Evolutionary conservation across 2,888 invertebrate species (phyloP).

Genomic region (Rapana venosa): DNA sequence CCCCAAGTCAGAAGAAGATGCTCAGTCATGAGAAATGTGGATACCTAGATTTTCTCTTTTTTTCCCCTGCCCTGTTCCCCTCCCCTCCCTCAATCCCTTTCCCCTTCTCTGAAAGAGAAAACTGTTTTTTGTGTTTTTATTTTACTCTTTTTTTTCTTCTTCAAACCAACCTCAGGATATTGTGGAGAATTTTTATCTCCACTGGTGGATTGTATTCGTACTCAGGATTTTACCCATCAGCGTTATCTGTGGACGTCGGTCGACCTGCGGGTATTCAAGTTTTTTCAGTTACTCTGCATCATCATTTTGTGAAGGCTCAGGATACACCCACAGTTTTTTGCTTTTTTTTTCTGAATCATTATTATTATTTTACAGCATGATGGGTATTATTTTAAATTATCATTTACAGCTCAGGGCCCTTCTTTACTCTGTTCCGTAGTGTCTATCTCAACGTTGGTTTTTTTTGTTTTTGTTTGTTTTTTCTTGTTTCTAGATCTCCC

Average conservation of each 20-base stretch:
- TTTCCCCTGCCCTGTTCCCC: not conserved
- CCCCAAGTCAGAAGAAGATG: slow-evolving; percentile 68
- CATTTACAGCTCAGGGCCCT: slow-evolving; percentile 18
- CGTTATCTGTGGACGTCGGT: not conserved
- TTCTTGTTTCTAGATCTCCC: not conserved
- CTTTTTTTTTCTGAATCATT: not conserved
- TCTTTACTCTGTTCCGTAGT: not conserved
- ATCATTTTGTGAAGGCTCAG: slow-evolving; percentile 26
- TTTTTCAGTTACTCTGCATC: not conserved
- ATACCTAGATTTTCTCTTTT: not conserved
- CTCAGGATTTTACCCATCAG: slow-evolving; percentile 32
- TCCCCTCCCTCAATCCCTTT: not conserved
- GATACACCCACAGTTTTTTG: not conserved
- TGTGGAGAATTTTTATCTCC: slow-evolving; percentile 18
- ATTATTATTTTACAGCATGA: not conserved
- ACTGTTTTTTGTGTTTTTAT: not conserved
- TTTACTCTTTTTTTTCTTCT: not conserved
- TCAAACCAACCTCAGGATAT: slow-evolving; percentile 8
- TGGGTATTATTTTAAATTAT: not conserved
- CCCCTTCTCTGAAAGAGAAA: not conserved
- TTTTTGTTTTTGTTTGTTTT: not conserved
- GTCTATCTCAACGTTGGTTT: not conserved
- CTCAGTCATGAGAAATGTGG: slow-evolving; percentile 30
- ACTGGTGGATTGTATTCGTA: not conserved
- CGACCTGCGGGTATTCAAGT: slow-evolving; percentile 1